A percentile compares a stretch with the other conserved stretches of the same genome.
Evolutionary conservation across 35 echinoderm and acorn worm species (phyloP).

Genomic region (Lytechinus pictus): DNA sequence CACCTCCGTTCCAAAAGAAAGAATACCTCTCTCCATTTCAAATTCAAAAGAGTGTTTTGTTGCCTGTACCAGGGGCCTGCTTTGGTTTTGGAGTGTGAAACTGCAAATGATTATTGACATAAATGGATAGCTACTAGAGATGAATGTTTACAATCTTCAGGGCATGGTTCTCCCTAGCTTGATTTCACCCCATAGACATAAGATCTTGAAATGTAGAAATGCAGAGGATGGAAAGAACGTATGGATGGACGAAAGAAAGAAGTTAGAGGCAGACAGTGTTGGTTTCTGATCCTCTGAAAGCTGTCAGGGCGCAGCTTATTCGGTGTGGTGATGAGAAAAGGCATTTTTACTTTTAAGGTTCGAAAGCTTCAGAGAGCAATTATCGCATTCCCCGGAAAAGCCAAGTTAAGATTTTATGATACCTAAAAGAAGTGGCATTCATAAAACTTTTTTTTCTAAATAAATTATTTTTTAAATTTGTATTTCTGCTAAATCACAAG

Average conservation of each 20-base stretch:
- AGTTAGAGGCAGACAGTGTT: background rate
- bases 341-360: background rate
- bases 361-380: background rate
- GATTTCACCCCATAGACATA: background rate
- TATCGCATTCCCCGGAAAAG: background rate
- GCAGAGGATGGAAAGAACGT: background rate
- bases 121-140: background rate
- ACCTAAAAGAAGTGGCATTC: background rate
- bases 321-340: background rate
- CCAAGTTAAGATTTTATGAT: background rate
- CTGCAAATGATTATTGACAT: conserved; percentile 19
- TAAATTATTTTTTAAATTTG: too few relatives aligned
- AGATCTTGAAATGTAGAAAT: background rate
- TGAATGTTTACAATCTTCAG: conserved; percentile 2
- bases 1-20: background rate
- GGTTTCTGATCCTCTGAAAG: background rate
- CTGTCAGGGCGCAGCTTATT: background rate
- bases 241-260: background rate
- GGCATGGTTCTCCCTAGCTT: background rate
- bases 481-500: too few relatives aligned
- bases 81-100: conserved; percentile 2
- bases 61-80: background rate
- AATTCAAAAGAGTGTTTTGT: background rate
- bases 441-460: too few relatives aligned
- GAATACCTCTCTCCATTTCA: background rate